These are phyloP conservation scores for Sapajus apella DNA, from an alignment of 2,113 vertebrate genomes.

Conservation along the genomic window DNA sequence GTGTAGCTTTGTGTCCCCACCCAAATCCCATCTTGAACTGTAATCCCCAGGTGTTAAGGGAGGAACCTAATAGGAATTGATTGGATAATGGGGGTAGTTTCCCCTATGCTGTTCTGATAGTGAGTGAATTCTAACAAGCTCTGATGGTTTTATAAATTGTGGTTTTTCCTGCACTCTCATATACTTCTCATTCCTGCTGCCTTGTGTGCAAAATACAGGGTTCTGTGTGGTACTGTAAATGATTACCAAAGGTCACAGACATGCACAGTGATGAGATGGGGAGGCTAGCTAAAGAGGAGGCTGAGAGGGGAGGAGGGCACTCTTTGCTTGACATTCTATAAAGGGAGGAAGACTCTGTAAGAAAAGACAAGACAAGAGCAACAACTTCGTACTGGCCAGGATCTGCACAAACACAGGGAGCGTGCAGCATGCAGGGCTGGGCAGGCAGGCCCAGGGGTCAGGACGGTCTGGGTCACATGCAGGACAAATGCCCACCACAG, in stretches of 20 bases:
- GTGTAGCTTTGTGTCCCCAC: too few relatives aligned
- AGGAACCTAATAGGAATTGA: too few relatives aligned
- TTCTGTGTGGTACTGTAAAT: conserved; percentile 85
- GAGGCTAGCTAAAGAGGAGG: conserved; percentile 78
- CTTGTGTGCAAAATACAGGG: conserved; percentile 86
- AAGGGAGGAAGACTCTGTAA: conserved; percentile 90
- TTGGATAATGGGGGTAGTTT: too few relatives aligned
- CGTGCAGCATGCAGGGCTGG: conserved; percentile 42
- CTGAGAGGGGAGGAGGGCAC: conserved; percentile 81
- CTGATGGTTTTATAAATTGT: too few relatives aligned
- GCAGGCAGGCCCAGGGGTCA: neutral
- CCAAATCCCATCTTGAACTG: too few relatives aligned
- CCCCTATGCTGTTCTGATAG: too few relatives aligned
- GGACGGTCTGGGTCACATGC: neutral
- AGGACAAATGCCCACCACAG: neutral
- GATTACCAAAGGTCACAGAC: conserved; percentile 79
- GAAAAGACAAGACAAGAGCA: conserved; percentile 87
- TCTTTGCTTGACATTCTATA: conserved; percentile 87
- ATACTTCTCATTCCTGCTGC: too few relatives aligned
- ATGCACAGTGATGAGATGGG: conserved; percentile 74
- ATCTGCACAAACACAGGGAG: neutral
- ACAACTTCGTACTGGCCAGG: conserved; percentile 58
- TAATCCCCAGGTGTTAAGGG: too few relatives aligned
- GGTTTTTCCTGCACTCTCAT: too few relatives aligned
- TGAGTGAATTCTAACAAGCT: too few relatives aligned